Percentiles rank a stretch among this genome's conserved stretches.
Conservation (phyloP, 2,888 invertebrate genomes). For the Sepiola atlantica region DNA sequence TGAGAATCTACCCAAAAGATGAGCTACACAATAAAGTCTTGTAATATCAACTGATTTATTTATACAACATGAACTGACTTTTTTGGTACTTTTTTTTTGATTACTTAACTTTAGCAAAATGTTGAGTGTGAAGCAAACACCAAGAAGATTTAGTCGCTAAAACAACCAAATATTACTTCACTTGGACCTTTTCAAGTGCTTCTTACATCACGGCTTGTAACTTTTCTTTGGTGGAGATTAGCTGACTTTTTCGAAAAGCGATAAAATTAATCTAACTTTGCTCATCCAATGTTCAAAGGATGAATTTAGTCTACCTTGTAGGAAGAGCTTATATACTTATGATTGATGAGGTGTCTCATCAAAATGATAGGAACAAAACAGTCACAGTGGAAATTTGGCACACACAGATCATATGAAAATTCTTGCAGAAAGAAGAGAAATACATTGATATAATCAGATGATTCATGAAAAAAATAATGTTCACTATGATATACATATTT, state of each 20-base stretch:
- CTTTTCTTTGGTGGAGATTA: constrained; percentile 4
- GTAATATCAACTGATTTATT: not conserved
- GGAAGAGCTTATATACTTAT: not conserved
- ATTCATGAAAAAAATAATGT: not conserved
- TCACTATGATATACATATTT: not conserved
- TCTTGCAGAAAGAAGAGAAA: not conserved
- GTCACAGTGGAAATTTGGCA: not conserved
- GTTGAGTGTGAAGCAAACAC: not conserved
- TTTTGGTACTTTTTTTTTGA: not conserved
- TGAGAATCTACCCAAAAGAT: no score
- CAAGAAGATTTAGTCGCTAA: not conserved
- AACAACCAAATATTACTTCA: not conserved
- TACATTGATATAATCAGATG: not conserved
- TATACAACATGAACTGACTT: not conserved
- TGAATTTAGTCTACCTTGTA: not conserved
- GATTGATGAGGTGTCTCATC: not conserved
- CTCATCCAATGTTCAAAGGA: constrained; percentile 13
- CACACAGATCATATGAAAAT: not conserved
- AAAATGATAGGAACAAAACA: constrained; percentile 15
- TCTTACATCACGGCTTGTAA: not conserved
- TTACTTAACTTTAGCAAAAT: not conserved
- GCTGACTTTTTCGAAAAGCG: not conserved
- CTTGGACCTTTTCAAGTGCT: constrained; percentile 5
- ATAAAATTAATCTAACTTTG: not conserved
- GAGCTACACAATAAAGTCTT: not conserved